Base-by-base conservation (phyloP, 2,113 vertebrate genomes). In the Lagopus muta region DNA sequence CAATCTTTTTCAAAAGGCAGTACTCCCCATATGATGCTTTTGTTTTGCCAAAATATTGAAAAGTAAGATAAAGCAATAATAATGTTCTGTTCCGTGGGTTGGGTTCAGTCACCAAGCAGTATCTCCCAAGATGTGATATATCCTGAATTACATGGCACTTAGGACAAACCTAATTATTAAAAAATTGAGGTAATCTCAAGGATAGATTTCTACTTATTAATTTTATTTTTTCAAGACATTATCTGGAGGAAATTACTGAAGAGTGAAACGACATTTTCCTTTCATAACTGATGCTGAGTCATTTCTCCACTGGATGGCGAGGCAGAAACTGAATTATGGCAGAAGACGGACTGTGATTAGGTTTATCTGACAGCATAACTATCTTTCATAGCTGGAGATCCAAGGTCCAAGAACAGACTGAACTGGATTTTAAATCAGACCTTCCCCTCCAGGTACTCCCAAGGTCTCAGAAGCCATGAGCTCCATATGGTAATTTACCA, bases 241-340 rank as follows among this genome's bases (percentile, higher is more conserved):
- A 76, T 54, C 22, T 72, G 65, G 54, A 85, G 75, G 85, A 95
- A 94, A 92, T 73, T 5, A 45, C 62, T 52, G 77, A 77, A 50
- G 62, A 84, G 52, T 67, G 21, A 82, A 96, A 57, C 15, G 60
- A 19, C 30, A 34, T 52, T 92, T 92, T 70, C 50, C 55, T 89
- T 61, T 65, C 55, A 16, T 47, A 92, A 92, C 47, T 43, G 79
- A n/a, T 2, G 5, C 64, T 71, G 93, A 94, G 65, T 87, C 71
- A 70, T 88, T 90, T 88, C n/a, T 79, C 50, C 80, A 38, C 64
- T 89, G 69, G 79, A 82, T 89, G 73, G 77, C 73, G 78, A 92
- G 82, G 60, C 60, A 91, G 87, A 95, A 94, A 93, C 61, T 83
- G 85, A 69, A n/a, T 91, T 92, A 88, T 15, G 52, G 50, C 76